These are phyloP conservation scores for Heliconius eleuchia DNA, from an alignment of 1,140 invertebrate species.

Conservation along the genomic window DNA sequence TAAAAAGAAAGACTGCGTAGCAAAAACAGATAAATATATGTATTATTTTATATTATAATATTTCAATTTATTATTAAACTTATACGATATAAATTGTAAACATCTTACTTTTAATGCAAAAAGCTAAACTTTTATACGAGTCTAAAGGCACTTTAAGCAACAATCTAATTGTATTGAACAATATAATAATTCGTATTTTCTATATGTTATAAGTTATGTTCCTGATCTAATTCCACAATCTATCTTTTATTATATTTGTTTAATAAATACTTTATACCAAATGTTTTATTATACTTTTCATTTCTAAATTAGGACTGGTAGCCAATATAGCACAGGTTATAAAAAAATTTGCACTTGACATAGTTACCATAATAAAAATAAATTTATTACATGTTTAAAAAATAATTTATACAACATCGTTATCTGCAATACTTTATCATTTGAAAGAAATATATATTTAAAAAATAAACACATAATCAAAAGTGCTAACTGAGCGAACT, in stretches of 20 bases:
- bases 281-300: not conserved
- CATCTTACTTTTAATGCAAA: not conserved
- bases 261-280: not conserved
- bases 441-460: not conserved
- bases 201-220: not conserved
- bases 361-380: not conserved
- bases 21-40: not conserved
- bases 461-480: not conserved
- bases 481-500: slow-evolving; percentile 7
- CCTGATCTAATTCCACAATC: too few species aligned
- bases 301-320: not conserved
- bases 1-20: not conserved
- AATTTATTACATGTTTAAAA: not conserved
- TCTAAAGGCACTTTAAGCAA: slow-evolving; percentile 4
- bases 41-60: not conserved
- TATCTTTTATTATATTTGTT: not conserved
- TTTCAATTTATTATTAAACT: not conserved
- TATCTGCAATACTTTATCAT: too few species aligned
- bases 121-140: not conserved
- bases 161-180: not conserved
- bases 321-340: not conserved
- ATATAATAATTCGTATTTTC: not conserved
- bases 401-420: not conserved
- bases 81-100: not conserved
- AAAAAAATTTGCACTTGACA: not conserved